These are phyloP conservation scores for Buphagus erythrorhynchus DNA, from an alignment of 2,797 vertebrate genomes.

Conservation along the genomic window DNA sequence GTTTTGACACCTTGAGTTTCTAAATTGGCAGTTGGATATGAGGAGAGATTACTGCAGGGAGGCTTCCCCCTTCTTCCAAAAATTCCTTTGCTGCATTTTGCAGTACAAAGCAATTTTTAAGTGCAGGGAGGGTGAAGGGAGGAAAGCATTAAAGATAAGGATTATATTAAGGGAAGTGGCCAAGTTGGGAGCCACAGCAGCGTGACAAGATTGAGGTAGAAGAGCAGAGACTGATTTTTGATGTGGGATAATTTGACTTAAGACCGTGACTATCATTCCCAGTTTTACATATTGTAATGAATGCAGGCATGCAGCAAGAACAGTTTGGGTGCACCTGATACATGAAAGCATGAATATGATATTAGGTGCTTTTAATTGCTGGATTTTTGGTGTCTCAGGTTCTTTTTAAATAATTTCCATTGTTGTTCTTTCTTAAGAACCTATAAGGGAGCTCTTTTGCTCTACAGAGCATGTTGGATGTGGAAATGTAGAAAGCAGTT, in stretches of 20 bases:
- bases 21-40: neutral
- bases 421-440: neutral
- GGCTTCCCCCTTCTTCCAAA: neutral
- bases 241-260: constrained; percentile 15
- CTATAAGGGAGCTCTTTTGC: neutral
- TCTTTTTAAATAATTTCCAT: neutral
- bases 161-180: constrained; percentile 8
- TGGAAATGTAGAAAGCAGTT: neutral
- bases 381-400: neutral
- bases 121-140: neutral
- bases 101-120: neutral
- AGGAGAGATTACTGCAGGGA: neutral
- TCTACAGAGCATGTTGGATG: rapidly evolving
- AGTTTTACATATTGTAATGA: constrained; percentile 44
- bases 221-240: constrained; percentile 13
- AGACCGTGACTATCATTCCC: neutral
- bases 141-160: neutral
- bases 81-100: neutral
- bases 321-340: constrained; percentile 50
- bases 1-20: neutral
- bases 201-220: neutral
- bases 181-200: neutral
- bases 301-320: neutral
- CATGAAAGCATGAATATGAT: constrained; percentile 33
- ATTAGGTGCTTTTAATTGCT: constrained; percentile 30